Percentiles rank a stretch among this genome's conserved stretches.
phyloP scores from a whole-genome alignment of 2,113 vertebrate species.

The Carollia perspicillata region DNA sequence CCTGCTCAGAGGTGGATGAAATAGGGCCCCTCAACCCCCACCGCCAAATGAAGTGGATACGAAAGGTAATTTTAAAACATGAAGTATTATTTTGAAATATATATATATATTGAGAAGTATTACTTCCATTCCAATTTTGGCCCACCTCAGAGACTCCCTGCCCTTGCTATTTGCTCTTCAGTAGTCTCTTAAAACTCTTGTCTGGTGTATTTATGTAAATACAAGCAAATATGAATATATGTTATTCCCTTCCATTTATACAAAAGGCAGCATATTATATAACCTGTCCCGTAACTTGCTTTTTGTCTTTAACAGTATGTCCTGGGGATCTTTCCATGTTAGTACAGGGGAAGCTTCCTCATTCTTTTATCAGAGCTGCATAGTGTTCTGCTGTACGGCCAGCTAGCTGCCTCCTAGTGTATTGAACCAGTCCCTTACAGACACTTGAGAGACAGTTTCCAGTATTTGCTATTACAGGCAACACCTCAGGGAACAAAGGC shows the following conservation, averaged over 20 bases:
- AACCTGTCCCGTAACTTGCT: not conserved
- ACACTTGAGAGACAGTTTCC: not conserved
- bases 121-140: not conserved
- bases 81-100: not conserved
- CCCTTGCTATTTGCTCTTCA: not conserved
- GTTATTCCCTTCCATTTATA: not conserved
- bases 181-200: not conserved
- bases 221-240: not conserved
- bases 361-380: not conserved
- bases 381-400: conserved; percentile 5
- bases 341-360: not conserved
- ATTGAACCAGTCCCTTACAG: not conserved
- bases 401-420: not conserved
- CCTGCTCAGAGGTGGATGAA: not conserved
- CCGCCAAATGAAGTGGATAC: not conserved
- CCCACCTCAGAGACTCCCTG: not conserved
- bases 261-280: not conserved
- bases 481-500: not conserved
- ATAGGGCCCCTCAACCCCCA: not conserved
- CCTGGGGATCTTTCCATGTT: not conserved
- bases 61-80: conserved; percentile 23
- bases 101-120: not conserved
- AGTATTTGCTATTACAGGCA: not conserved
- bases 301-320: not conserved
- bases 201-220: not conserved